A percentile compares a stretch with the other conserved stretches of the same genome.
Evolutionary conservation across 2,113 vertebrate species (phyloP).

Genomic region (Boulengerochromis microlepis): DNA sequence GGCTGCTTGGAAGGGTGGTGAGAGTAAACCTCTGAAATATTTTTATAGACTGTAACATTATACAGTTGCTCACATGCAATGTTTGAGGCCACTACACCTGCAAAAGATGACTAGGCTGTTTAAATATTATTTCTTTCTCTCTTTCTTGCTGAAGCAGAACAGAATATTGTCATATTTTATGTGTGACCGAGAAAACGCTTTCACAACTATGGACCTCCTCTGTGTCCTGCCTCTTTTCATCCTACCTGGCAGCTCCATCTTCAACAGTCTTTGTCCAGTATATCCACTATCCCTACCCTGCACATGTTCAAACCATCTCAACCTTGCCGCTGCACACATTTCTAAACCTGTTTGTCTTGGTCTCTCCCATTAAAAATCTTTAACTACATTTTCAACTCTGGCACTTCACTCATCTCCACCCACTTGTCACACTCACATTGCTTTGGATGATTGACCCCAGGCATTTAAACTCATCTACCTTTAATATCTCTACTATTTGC

Average conservation of each 20-base stretch:
- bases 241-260: background rate
- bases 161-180: background rate
- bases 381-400: background rate
- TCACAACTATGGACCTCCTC: background rate
- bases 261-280: background rate
- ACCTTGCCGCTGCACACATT: background rate
- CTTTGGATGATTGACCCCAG: background rate
- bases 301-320: background rate
- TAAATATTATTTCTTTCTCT: background rate
- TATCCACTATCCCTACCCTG: background rate
- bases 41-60: background rate
- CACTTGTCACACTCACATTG: background rate
- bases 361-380: rapidly evolving
- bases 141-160: background rate
- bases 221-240: background rate
- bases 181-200: background rate
- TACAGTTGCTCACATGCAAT: background rate
- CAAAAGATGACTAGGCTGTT: background rate
- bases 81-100: background rate
- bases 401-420: background rate
- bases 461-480: background rate
- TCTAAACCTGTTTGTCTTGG: background rate
- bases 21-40: background rate
- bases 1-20: background rate
- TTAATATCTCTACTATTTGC: background rate